These are phyloP conservation scores for Drosophila niveifrons DNA, from an alignment of 2,888 invertebrate genomes.

Conservation along the genomic window DNA sequence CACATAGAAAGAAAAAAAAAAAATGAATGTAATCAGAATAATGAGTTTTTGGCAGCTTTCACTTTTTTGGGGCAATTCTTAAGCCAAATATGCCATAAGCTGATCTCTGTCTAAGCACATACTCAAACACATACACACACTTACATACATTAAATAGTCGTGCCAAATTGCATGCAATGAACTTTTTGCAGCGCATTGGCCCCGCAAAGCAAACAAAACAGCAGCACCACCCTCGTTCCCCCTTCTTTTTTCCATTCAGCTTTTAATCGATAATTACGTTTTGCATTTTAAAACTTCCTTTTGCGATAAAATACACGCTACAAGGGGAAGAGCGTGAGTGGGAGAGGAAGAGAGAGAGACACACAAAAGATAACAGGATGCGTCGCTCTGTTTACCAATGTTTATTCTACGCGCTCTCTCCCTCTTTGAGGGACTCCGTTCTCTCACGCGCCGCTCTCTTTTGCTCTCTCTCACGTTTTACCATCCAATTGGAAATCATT, in stretches of 20 bases:
- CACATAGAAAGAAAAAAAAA: slow-evolving; percentile 52
- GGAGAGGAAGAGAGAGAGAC: background rate
- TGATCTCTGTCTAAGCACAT: slow-evolving; percentile 37
- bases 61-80: slow-evolving; percentile 57
- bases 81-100: slow-evolving; percentile 34
- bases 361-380: slow-evolving; percentile 33
- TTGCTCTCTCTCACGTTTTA: slow-evolving; percentile 8
- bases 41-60: slow-evolving; percentile 73
- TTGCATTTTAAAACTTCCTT: slow-evolving; percentile 54
- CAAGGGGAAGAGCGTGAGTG: background rate
- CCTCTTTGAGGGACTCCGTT: background rate
- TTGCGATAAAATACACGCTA: slow-evolving; percentile 39
- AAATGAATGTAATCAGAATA: slow-evolving; percentile 49
- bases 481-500: slow-evolving; percentile 28
- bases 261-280: slow-evolving; percentile 61
- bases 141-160: slow-evolving; percentile 13
- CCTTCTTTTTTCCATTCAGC: slow-evolving; percentile 17
- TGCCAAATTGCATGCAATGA: slow-evolving; percentile 70
- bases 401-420: slow-evolving; percentile 3
- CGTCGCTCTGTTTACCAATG: slow-evolving; percentile 57
- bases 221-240: background rate
- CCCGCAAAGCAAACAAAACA: slow-evolving; percentile 7
- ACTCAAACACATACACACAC: slow-evolving; percentile 16
- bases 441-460: slow-evolving; percentile 12
- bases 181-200: slow-evolving; percentile 47